Evolutionary conservation across 2,113 vertebrate species (phyloP).

Genomic region (Platysteira castanea): DNA sequence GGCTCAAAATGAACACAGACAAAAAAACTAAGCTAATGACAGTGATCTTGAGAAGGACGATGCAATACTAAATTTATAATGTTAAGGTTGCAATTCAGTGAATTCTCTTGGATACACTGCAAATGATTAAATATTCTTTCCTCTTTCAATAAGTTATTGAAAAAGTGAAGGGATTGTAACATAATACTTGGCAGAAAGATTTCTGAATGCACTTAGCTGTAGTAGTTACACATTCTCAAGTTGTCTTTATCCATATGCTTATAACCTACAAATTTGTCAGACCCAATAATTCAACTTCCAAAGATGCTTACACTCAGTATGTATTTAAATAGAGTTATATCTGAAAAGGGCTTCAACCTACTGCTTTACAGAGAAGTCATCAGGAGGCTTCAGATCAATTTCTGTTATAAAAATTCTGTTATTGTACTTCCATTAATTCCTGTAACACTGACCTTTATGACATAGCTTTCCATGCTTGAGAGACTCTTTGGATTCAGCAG

Average conservation of each 20-base stretch:
- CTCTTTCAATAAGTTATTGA: conserved; percentile 30
- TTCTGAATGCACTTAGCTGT: conserved; percentile 7
- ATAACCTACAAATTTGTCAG: conserved; percentile 6
- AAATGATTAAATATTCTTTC: conserved; percentile 37
- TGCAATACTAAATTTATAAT: conserved; percentile 32
- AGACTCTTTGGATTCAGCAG: conserved; percentile 42
- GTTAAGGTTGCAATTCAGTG: conserved; percentile 34
- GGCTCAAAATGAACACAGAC: conserved; percentile 34
- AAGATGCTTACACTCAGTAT: not conserved
- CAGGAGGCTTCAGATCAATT: conserved; percentile 32
- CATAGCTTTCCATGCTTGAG: conserved; percentile 3
- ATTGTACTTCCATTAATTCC: conserved; percentile 40
- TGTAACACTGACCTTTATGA: conserved; percentile 25
- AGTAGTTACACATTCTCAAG: not conserved
- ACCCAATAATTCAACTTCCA: conserved; percentile 15
- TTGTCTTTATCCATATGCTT: conserved; percentile 16
- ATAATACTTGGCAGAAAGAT: conserved; percentile 39
- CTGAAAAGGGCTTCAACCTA: not conserved
- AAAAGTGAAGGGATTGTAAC: conserved; percentile 51
- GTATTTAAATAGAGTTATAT: not conserved
- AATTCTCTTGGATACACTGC: not conserved
- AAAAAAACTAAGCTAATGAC: conserved; percentile 48
- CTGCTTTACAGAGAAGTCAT: not conserved
- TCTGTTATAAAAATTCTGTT: conserved; percentile 25
- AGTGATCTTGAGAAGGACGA: conserved; percentile 15